A percentile compares a stretch with the other conserved stretches of the same genome.
Conservation (phyloP, 2,113 vertebrate genomes). For the Atrichornis clamosus region DNA sequence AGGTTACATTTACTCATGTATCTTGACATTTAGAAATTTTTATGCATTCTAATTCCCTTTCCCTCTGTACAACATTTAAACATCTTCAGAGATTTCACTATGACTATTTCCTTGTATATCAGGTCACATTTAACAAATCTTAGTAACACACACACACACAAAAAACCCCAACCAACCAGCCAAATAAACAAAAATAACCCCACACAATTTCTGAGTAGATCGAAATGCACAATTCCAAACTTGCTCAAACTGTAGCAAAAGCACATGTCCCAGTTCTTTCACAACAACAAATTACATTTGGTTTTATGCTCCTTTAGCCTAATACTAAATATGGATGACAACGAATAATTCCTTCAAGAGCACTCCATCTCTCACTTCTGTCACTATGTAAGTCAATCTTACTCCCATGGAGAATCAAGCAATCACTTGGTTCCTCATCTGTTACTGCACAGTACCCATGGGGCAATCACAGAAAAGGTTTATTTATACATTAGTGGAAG, state of each 20-base stretch:
- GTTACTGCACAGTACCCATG: not conserved
- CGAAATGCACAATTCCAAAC: not conserved
- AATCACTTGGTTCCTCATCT: not conserved
- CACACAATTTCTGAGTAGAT: not conserved
- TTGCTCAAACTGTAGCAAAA: not conserved
- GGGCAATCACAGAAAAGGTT: not conserved
- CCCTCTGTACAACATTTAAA: not conserved
- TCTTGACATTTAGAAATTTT: slow-evolving; percentile 3
- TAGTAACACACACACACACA: not conserved
- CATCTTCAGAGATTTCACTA: not conserved
- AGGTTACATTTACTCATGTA: not conserved
- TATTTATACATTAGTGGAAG: not conserved
- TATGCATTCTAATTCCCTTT: not conserved
- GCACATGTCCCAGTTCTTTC: not conserved
- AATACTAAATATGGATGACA: not conserved
- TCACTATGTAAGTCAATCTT: not conserved
- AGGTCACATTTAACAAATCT: not conserved
- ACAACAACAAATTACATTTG: not conserved
- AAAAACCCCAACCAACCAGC: not conserved
- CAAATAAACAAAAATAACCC: not conserved
- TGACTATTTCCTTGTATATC: not conserved
- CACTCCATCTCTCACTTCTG: not conserved
- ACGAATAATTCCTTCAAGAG: not conserved
- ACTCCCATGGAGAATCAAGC: not conserved
- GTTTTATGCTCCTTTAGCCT: not conserved